Base-by-base conservation (phyloP, 1,140 invertebrate genomes). In the Neodiprion fabricii region DNA sequence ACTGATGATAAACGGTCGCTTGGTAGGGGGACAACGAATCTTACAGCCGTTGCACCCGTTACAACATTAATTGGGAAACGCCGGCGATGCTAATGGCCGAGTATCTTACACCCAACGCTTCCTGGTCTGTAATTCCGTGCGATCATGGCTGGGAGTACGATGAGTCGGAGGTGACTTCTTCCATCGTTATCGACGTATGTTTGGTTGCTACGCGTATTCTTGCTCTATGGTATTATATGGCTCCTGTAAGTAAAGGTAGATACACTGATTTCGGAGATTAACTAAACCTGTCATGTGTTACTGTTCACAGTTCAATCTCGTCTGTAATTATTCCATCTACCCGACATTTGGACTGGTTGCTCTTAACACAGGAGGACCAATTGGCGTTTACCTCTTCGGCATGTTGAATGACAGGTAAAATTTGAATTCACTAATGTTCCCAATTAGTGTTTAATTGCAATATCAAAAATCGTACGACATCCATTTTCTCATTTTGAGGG, bases 371-470 rank as follows among this genome's bases (percentile, higher is more conserved):
- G 96, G 95, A 28, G 95, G 95, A 28, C 95, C 95, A 0, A 91
- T 96, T 75, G 95, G 95, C 49, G 95, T 96, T 9, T 96, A 96
- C 82, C 88, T 95, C 12, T 97, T 96, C 87, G 95, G 95, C 9
- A 85, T 93, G 48, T 85, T 97, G 1, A 96, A 96, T 81, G 96
- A 97, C 89, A 93, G 90, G 91, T 92, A 83, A 87, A 74, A 76
- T 74, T 14, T 11, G n/a, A 14, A 9, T 14, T 28, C 68, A 70
- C 5, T 9, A 48, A 21, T 72, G 12, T 12, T 69, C n/a, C 8
- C 5, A 11, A 14, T 65, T 14, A 21, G 7, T 17, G 73, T n/a
- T 21, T 21, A 70, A 65, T 70, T 28, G 40, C 67, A 68, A n/a
- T 40, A 65, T 66, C 48, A 65, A 9, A 67, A 21, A 71, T 47